Evolutionary conservation across 2,888 invertebrate genomes (phyloP), one percentile per base, ranked within the genome.

Genomic region (Rhogogaster chlorosoma): DNA sequence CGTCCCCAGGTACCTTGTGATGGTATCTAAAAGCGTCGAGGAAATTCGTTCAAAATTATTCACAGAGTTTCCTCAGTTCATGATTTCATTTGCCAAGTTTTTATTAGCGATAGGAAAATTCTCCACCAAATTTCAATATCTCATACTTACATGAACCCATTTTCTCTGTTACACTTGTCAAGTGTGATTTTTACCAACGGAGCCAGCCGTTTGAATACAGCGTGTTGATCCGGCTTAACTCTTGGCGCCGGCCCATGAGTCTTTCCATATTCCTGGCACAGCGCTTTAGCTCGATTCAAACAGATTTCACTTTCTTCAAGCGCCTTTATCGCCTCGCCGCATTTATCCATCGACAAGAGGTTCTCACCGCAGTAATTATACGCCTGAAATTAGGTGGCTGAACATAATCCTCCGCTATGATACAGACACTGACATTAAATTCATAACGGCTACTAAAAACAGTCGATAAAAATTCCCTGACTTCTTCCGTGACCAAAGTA

Each of bases 131-230:
- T 15, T 32, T 18, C 26, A 26, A 26, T 26, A 4, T 9, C 29
- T 75, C 15, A 57, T 53, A 91, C 94, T 93, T 91, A 95, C 95
- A 96, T 96, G 87, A 96, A 94, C 84, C 95, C 95, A 91, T 96
- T 96, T 92, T 96, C 96, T 84, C 96, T 91, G 88, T 95, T 95
- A 91, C 95, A 95, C 90, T 96, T 96, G 86, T 96, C 95, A 84
- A 96, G 91, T 10, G 95, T 95, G 61, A 95, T 91, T 86, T 94
- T 94, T 22, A 96, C 93, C 77, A 95, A 91, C 22, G 95, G 95
- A 12, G 94, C 94, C 18, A 96, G 92, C 70, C 94, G 94, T 86
- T 94, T 93, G 91, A 96, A 96, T 91, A 96, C 96, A 67, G 94
- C 90, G 89, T 96, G 96, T 85, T 95, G 93, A 86, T 95, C 95